Base-by-base conservation (phyloP, 2,888 invertebrate species). In the Synanthedon formicaeformis region DNA sequence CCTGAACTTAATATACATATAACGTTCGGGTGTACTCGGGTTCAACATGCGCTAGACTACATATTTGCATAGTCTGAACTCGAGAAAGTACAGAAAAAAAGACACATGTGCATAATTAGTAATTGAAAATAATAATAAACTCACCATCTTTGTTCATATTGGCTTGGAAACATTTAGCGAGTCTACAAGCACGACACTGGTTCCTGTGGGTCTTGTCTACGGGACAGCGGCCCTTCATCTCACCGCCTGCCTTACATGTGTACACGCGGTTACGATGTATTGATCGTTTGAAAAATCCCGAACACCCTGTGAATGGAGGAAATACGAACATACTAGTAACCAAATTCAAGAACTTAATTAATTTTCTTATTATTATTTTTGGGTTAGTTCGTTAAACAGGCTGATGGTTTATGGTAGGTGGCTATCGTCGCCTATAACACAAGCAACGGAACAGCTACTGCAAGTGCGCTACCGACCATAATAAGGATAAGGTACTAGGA, bases 81-180 rank as follows among this genome's bases (percentile, higher is more conserved):
- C 49, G 12, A 41, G 12, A 40, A 41, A 4, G 51, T 13, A 40
- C 14, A 16, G 13, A n/a, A 51, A n/a, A 51, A 51, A 23, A 51
- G 50, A 45, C n/a, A 45, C 10, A 14, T 45, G 11, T 45, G 4
- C 6, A 16, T 49, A 11, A 2, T 49, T 49, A 49, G 4, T 23
- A 49, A 49, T 5, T 34, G 8, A 16, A 49, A 49, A 12, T 18
- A 49, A 11, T 8, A 18, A 14, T 23, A 18, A 8, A 86, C 95
- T 94, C 82, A 98, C 98, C 98, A 85, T 98, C 97, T 89, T 96
- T 97, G 83, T 98, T 98, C 98, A 98, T 98, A 67, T 96, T 94
- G 53, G 96, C 96, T 78, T 96, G 94, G 79, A 98, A 97, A 81
- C 98, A 98, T 88, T 97, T 97, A 69, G 94, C 93, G 58, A 98